phyloP scores from a whole-genome alignment of 2,797 vertebrate species.

The Sebastes aleutianus region DNA sequence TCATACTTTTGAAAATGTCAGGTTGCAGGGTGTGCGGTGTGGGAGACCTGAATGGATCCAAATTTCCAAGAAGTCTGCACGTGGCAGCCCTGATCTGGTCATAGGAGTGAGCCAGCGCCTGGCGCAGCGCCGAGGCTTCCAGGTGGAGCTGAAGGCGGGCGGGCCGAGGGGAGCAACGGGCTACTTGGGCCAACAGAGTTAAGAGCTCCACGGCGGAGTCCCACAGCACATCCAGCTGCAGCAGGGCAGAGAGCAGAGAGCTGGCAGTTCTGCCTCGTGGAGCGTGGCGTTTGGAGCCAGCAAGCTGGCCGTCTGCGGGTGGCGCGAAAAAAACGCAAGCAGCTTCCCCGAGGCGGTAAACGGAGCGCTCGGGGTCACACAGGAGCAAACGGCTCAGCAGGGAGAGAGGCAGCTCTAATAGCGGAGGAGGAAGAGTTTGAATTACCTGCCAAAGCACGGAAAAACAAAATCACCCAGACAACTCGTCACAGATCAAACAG shows the following conservation, averaged over 20 bases:
- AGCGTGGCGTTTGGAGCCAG: slow-evolving; percentile 3
- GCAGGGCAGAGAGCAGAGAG: slow-evolving; percentile 75
- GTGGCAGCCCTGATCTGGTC: slow-evolving; percentile 82
- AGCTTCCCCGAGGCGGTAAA: slow-evolving; percentile 56
- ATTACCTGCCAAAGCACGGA: slow-evolving; percentile 81
- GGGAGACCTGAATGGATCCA: slow-evolving; percentile 56
- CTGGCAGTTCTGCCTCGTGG: slow-evolving; percentile 58
- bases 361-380: slow-evolving; percentile 68
- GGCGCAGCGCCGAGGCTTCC: slow-evolving; percentile 71
- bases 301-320: slow-evolving; percentile 12
- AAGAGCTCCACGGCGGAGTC: slow-evolving; percentile 84
- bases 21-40: slow-evolving; percentile 12
- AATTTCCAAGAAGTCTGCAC: slow-evolving; percentile 86
- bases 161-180: slow-evolving; percentile 66
- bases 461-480: slow-evolving; percentile 51
- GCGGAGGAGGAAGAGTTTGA: slow-evolving; percentile 72
- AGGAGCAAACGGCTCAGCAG: slow-evolving; percentile 88
- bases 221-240: slow-evolving; percentile 70
- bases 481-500: slow-evolving; percentile 59
- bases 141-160: slow-evolving; percentile 67
- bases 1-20: slow-evolving; percentile 68
- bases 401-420: slow-evolving; percentile 86
- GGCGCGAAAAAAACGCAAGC: slow-evolving; percentile 66
- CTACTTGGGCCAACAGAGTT: slow-evolving; percentile 82
- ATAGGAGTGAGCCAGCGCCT: slow-evolving; percentile 79